Evolutionary conservation across 2,888 invertebrate species (phyloP).

Genomic region (Rotaria macrura): DNA sequence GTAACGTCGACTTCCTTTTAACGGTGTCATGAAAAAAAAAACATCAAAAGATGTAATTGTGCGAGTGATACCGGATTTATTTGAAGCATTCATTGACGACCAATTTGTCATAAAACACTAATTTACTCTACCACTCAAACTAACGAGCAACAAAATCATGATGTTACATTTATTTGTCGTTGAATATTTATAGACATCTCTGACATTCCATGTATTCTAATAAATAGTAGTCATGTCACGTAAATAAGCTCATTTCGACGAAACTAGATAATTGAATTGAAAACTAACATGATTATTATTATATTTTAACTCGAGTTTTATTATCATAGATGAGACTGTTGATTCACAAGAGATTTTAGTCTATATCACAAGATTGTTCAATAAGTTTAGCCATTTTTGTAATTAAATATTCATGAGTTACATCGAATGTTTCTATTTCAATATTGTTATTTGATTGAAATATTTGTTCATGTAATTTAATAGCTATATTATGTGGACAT

Average conservation of each 20-base stretch:
- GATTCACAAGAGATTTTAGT: neutral
- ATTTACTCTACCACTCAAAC: neutral
- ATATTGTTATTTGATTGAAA: neutral
- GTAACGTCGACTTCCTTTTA: neutral
- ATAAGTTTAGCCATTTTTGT: neutral
- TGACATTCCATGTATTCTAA: neutral
- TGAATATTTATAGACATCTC: no score
- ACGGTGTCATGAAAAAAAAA: neutral
- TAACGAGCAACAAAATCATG: neutral
- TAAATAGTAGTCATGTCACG: neutral
- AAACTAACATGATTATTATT: neutral
- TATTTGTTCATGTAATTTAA: neutral
- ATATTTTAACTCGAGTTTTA: neutral
- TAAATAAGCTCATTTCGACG: neutral
- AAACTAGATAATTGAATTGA: neutral
- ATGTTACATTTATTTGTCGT: no score
- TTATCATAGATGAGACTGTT: neutral
- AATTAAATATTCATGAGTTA: neutral
- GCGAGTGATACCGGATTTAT: neutral
- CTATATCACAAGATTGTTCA: neutral
- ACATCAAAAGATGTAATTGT: neutral
- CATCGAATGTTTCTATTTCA: neutral
- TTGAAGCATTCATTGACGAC: neutral
- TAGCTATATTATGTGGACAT: constrained; percentile 5
- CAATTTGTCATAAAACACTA: neutral